Evolutionary conservation across 1,140 invertebrate genomes (phyloP).

Genomic region (Oncopodura yosiiana): DNA sequence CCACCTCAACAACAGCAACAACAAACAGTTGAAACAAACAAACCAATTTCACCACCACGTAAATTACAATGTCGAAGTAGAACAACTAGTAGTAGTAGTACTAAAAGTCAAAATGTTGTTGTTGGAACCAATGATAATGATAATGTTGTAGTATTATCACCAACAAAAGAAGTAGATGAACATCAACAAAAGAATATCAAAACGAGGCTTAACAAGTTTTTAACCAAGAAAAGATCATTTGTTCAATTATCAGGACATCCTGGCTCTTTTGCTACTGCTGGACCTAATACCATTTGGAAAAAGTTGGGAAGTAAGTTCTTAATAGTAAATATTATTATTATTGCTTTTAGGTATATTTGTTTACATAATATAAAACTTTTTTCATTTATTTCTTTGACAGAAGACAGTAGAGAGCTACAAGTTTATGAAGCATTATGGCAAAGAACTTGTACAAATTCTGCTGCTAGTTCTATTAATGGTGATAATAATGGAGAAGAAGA

Average conservation of each 20-base stretch:
- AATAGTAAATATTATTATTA: neutral
- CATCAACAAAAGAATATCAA: neutral
- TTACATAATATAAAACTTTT: neutral
- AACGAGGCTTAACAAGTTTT: neutral
- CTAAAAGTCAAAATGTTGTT: too few species aligned
- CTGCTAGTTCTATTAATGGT: conserved; percentile 4
- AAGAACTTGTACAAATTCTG: too few species aligned
- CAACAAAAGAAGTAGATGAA: neutral
- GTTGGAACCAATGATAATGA: too few species aligned
- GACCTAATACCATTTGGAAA: conserved; percentile 89
- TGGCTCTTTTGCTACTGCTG: conserved; percentile 83
- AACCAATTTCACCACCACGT: too few species aligned
- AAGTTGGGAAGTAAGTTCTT: conserved; percentile 46
- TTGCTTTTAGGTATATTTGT: neutral
- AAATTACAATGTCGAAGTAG: too few species aligned
- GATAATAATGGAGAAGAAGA: neutral
- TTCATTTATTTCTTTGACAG: neutral
- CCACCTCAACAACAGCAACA: too few species aligned
- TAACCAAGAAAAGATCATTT: conserved; percentile 25
- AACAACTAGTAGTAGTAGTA: too few species aligned
- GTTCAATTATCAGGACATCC: conserved; percentile 87
- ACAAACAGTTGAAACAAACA: too few species aligned
- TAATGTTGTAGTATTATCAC: neutral
- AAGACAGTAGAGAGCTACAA: conserved; percentile 4
- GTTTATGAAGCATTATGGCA: conserved; percentile 10